These are phyloP conservation scores for Drosophila simulans DNA, from an alignment of 1,140 invertebrate species.

Conservation along the genomic window DNA sequence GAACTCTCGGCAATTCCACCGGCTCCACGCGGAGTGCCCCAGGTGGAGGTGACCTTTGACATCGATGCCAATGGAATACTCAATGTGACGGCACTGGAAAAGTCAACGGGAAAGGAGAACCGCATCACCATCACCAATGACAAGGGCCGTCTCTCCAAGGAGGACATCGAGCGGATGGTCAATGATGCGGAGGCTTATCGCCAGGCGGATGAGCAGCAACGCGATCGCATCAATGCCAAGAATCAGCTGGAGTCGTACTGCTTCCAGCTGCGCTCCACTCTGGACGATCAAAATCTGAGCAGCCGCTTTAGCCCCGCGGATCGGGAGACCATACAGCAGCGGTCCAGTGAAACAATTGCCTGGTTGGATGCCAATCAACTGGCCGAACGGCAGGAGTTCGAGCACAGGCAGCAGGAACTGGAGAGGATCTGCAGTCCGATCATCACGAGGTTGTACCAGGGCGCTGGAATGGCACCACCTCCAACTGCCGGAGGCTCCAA, in stretches of 20 bases:
- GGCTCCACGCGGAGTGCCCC: conserved; percentile 96
- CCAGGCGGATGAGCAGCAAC: conserved; percentile 95
- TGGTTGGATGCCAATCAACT: conserved; percentile 98
- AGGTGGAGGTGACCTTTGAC: conserved; percentile 96
- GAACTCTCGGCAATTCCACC: conserved; percentile 97
- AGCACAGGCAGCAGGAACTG: conserved; percentile 95
- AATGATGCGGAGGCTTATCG: conserved; percentile 97
- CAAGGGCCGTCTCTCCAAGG: conserved; percentile 97
- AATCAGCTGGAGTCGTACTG: conserved; percentile 97
- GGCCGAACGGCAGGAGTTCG: conserved; percentile 96
- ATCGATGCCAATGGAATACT: conserved; percentile 95
- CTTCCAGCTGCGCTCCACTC: conserved; percentile 97
- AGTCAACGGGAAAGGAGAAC: conserved; percentile 97
- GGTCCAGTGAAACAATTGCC: conserved; percentile 95
- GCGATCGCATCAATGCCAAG: conserved; percentile 94
- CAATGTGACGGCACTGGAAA: conserved; percentile 95
- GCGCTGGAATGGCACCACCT: conserved; percentile 86
- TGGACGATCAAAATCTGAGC: conserved; percentile 94
- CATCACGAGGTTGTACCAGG: conserved; percentile 92
- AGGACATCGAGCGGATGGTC: conserved; percentile 99
- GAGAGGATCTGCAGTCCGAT: conserved; percentile 94
- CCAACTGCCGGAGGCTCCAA: conserved; percentile 78
- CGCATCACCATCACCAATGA: conserved; percentile 99
- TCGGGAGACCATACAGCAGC: conserved; percentile 93
- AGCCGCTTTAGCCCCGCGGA: conserved; percentile 95